phyloP scores from a whole-genome alignment of 2,113 vertebrate species.

The Rhinichthys klamathensis region DNA sequence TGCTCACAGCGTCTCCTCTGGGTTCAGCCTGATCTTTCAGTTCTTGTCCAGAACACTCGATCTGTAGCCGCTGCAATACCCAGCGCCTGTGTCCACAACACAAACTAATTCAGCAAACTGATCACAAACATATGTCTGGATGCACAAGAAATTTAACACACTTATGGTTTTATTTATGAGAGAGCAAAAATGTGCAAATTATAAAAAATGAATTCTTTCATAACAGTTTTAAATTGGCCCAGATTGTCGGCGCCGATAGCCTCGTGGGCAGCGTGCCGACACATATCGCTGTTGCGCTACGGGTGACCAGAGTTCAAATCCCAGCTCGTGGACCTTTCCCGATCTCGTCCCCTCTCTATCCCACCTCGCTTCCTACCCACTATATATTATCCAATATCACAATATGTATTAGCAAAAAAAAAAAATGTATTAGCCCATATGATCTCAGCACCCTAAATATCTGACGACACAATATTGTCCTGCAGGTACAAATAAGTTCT shows the following conservation, averaged over 20 bases:
- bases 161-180: background rate
- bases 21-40: conserved; percentile 77
- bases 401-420: too few relatives aligned
- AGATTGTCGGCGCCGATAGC: background rate
- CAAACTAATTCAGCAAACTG: background rate
- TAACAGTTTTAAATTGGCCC: background rate
- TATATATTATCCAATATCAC: too few relatives aligned
- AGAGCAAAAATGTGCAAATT: too few relatives aligned
- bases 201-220: background rate
- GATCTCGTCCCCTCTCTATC: too few relatives aligned
- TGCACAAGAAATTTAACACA: background rate
- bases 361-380: too few relatives aligned
- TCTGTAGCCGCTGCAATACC: conserved; percentile 88
- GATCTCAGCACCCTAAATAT: background rate
- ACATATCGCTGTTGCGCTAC: too few relatives aligned
- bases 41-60: conserved; percentile 73
- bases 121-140: background rate
- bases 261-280: too few relatives aligned
- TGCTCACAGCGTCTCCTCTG: conserved; percentile 53
- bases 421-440: background rate
- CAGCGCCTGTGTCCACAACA: conserved; percentile 80
- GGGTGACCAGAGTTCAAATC: too few relatives aligned
- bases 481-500: background rate
- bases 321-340: too few relatives aligned
- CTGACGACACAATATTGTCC: background rate